Evolutionary conservation across 2,888 invertebrate species (phyloP), one percentile per base, ranked within the genome.

Genomic region (Hemicrepidius hirtus): DNA sequence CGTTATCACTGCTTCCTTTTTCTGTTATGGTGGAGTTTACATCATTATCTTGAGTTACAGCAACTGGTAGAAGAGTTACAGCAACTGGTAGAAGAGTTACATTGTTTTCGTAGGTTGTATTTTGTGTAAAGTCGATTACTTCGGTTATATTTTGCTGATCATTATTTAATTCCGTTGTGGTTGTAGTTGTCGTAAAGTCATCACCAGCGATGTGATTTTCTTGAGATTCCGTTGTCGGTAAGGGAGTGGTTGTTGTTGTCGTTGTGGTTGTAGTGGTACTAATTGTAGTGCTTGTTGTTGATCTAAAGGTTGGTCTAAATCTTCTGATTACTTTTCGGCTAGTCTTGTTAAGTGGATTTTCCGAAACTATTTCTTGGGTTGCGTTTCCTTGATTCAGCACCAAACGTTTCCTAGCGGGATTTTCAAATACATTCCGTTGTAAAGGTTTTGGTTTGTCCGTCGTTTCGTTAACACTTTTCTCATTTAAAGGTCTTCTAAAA

Each of bases 321-420:
- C 77, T 72, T 57, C 74, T 62, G 18, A 75, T 71, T 44, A 74
- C 46, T 13, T 66, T 70, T 16, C 40, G 67, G 37, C 12, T 35
- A 12, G 24, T 21, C 13, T 18, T 28, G 50, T 5, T 64, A 13
- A 37, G 24, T 21, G 50, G 50, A 37, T 40, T 46, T 18, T 46
- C 20, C 0, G 20, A 46, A 46, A 1, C 20, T 7, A 7, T 10
- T 46, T 46, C 46, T 46, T 46, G 6, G 2, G 46, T 7, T 20
- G 3, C 46, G 9, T 46, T 46, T 46, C 1, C 2, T 2, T n/a
- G n/a, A 41, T 41, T 41, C 0, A n/a, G 0, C 2, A 13, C 41
- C 4, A 20, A 20, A 46, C 46, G 20, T 20, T 3, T 46, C 20
- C 46, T 21, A 3, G 21, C 5, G n/a, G 24, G 3, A n/a, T 4